A percentile compares a stretch with the other conserved stretches of the same genome.
Evolutionary conservation across 2,797 vertebrate species (phyloP).

Genomic region (Euthynnus affinis): DNA sequence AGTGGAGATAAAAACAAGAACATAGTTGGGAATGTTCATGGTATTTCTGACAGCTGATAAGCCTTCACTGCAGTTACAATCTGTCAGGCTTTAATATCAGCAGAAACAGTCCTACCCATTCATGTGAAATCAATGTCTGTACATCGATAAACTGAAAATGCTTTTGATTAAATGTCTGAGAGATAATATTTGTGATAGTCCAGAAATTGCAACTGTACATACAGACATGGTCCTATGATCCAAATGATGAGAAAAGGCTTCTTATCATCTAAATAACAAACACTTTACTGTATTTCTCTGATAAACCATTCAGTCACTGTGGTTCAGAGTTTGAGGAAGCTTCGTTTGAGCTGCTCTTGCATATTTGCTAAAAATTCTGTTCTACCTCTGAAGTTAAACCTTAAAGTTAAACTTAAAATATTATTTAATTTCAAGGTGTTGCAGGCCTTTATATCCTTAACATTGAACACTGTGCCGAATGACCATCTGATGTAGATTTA

Average conservation of each 20-base stretch:
- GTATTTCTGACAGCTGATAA: conserved; percentile 47
- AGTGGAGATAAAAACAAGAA: conserved; percentile 36
- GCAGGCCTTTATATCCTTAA: not conserved
- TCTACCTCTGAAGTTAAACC: not conserved
- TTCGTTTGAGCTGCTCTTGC: not conserved
- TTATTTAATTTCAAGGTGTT: not conserved
- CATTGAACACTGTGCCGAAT: not conserved
- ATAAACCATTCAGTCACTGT: not conserved
- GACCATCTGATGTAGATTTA: not conserved
- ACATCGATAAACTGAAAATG: conserved; percentile 49
- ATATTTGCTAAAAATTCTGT: not conserved
- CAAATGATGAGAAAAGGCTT: conserved; percentile 11
- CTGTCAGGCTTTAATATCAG: conserved; percentile 34
- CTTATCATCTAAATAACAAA: conserved; percentile 20
- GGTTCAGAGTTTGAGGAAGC: not conserved
- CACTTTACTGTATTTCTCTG: not conserved
- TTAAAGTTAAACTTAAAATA: not conserved
- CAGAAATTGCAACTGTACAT: not conserved
- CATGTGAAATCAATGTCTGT: conserved; percentile 34
- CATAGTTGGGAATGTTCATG: conserved; percentile 27
- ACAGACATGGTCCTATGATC: not conserved
- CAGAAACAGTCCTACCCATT: conserved; percentile 60
- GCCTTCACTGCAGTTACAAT: conserved; percentile 32
- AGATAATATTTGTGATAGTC: conserved; percentile 41
- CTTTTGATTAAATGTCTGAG: conserved; percentile 40